These are phyloP conservation scores for Astyanax mexicanus DNA, from an alignment of 2,797 vertebrate genomes.

Conservation along the genomic window DNA sequence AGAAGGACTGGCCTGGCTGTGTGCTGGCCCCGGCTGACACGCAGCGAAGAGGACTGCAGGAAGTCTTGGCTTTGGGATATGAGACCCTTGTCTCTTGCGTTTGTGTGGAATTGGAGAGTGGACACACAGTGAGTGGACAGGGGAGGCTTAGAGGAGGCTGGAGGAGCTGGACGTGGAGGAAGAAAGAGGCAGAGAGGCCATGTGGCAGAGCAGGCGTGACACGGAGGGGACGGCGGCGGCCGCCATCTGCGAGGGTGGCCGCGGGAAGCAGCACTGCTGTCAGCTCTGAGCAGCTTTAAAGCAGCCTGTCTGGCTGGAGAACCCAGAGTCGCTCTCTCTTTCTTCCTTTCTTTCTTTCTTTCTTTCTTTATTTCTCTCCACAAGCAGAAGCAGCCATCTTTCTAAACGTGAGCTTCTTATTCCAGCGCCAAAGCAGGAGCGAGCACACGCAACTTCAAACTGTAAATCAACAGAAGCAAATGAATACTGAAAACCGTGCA, in stretches of 20 bases:
- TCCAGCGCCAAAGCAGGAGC: not conserved
- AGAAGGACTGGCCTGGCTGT: slow-evolving; percentile 62
- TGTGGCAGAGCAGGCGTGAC: slow-evolving; percentile 63
- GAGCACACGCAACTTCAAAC: not conserved
- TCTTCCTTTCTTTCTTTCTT: no score
- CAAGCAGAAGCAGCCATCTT: slow-evolving; percentile 20
- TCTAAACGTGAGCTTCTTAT: slow-evolving; percentile 20
- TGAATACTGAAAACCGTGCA: slow-evolving; percentile 13
- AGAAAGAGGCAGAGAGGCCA: slow-evolving; percentile 49
- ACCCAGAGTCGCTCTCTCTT: slow-evolving; percentile 54
- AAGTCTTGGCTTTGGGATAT: slow-evolving; percentile 60
- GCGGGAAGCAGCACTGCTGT: slow-evolving; percentile 75
- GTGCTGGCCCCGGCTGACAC: slow-evolving; percentile 66
- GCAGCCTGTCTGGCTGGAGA: slow-evolving; percentile 63
- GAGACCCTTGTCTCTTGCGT: slow-evolving; percentile 54
- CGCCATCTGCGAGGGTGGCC: slow-evolving; percentile 71
- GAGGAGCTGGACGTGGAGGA: slow-evolving; percentile 53
- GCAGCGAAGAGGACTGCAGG: slow-evolving; percentile 36
- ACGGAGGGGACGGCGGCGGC: slow-evolving; percentile 63
- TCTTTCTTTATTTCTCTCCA: no score
- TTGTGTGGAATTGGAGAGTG: slow-evolving; percentile 43
- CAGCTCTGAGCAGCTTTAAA: slow-evolving; percentile 71
- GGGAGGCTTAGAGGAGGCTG: slow-evolving; percentile 52
- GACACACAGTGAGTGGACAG: slow-evolving; percentile 50
- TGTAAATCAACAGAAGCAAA: slow-evolving; percentile 10